Evolutionary conservation across 1,140 invertebrate genomes (phyloP).

Genomic region (Cydia splendana): DNA sequence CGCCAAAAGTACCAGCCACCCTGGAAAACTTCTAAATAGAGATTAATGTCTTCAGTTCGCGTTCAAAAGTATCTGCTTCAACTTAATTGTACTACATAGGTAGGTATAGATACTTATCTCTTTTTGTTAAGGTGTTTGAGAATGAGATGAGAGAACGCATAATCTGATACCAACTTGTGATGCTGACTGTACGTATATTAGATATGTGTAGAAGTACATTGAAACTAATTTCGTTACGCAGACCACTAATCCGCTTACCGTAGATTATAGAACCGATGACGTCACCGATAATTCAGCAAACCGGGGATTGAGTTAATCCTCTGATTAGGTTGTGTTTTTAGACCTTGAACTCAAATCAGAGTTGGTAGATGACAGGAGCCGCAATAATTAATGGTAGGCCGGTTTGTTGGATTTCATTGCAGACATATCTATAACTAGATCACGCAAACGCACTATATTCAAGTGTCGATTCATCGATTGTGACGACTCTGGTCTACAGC

Average conservation of each 20-base stretch:
- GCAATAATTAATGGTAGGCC: not conserved
- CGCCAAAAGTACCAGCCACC: too few relatives aligned
- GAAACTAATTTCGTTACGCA: slow-evolving; percentile 8
- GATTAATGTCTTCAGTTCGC: too few relatives aligned
- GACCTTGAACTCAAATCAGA: slow-evolving; percentile 22
- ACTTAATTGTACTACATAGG: too few relatives aligned
- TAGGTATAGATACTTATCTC: too few relatives aligned
- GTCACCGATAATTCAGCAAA: not conserved
- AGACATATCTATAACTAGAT: not conserved
- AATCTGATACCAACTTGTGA: too few relatives aligned
- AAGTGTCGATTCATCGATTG: too few relatives aligned
- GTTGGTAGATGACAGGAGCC: slow-evolving; percentile 1
- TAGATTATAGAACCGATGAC: slow-evolving; percentile 18
- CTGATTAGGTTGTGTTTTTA: slow-evolving; percentile 7
- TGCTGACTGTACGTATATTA: not conserved
- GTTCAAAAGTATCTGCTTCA: too few relatives aligned
- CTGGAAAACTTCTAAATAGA: too few relatives aligned
- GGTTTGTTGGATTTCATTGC: not conserved
- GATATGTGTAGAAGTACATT: not conserved
- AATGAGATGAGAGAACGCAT: too few relatives aligned
- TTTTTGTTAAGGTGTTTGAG: too few relatives aligned
- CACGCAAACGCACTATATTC: not conserved
- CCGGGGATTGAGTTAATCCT: not conserved
- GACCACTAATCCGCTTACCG: slow-evolving; percentile 24
- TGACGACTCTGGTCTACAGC: too few relatives aligned